Base-by-base conservation (phyloP, 2,113 vertebrate genomes). In the Ophthalmolycus amberensis region DNA sequence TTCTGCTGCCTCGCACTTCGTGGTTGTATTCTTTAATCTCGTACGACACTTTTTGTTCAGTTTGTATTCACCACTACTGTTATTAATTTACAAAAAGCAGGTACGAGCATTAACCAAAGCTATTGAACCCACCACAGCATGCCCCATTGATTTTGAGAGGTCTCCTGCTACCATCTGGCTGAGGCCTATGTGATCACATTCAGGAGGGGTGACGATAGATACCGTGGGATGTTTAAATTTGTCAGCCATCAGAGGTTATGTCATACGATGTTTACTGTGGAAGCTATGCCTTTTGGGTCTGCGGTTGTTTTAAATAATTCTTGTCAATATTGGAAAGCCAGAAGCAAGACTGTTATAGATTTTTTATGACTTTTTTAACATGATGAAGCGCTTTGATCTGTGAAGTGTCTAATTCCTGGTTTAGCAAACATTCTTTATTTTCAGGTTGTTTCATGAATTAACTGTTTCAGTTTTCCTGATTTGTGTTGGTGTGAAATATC, bases 101-200 rank as follows among this genome's bases (percentile, higher is more conserved):
- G 4, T 29, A 20, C 38, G 10, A 32, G 29, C n/a, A 69, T 29
- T 15, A 65, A 20, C 22, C 62, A 64, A 22, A 75, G 32, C 7
- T 54, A 85, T 64, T 77, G 60, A 80, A 27, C 59, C 77, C 29
- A 7, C 40, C 25, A 11, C 9, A 75, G 59, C 16, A 40, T 29
- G 15, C 2, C 9, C 11, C 11, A 81, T 67, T 87, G 82, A 85
- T 85, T 86, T 76, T 58, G 12, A 32, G 15, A 75, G 1, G 48
- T 70, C 86, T 85, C 64, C 77, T 81, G 25, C 34, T 9, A 37
- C 37, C 32, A 72, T 83, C 65, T 48, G 22, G 27, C 27, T 58
- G 18, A 66, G 1, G 52, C 38, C 74, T 79, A 38, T 6, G 22
- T 78, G 68, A 85, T 66, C 54, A 46, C 38, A 79, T 73, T 74